Conservation (phyloP, 2,113 vertebrate species). For the Rattus norvegicus region GRCr8 NC_086023.1:62777501-62778000, state of each 20-base stretch:
- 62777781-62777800: background rate
- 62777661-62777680: background rate
- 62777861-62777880: background rate
- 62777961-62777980: background rate
- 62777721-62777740: fast-evolving
- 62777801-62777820: background rate
- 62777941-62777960: background rate
- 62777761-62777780: background rate
- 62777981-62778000: background rate
- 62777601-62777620: background rate
- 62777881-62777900: background rate
- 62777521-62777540: background rate
- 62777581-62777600: background rate
- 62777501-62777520: background rate
- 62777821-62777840: background rate
- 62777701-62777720: background rate
- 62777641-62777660: background rate
- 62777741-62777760: background rate
- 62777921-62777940: background rate
- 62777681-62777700: background rate
- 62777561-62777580: background rate
- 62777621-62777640: background rate
- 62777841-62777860: background rate
- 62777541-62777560: background rate
- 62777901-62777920: background rate